phyloP scores from a whole-genome alignment of 2,888 invertebrate species.

The Leptinotarsa haldemani region DNA sequence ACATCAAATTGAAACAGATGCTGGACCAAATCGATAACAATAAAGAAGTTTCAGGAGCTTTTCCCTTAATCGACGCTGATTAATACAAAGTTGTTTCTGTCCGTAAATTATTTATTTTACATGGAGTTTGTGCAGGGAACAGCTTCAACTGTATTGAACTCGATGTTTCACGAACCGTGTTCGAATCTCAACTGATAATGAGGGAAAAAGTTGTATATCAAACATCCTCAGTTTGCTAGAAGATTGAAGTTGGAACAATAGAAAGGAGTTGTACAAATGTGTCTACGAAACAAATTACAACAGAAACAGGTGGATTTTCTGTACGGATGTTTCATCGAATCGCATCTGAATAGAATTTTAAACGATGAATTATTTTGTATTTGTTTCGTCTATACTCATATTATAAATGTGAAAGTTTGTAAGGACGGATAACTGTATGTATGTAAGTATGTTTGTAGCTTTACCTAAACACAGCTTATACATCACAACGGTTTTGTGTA shows the following conservation, averaged over 20 bases:
- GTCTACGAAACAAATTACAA: neutral
- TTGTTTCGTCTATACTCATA: too few species aligned
- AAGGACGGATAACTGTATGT: too few species aligned
- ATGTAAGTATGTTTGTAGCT: too few species aligned
- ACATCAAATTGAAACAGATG: constrained; percentile 45
- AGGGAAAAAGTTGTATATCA: neutral
- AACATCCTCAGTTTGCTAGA: neutral
- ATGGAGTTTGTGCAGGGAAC: neutral
- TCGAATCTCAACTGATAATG: neutral
- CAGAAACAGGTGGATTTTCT: too few species aligned
- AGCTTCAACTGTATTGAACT: neutral
- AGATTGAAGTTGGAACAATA: neutral
- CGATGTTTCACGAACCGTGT: neutral
- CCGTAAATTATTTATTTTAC: constrained; percentile 20
- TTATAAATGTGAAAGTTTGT: too few species aligned
- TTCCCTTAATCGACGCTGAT: constrained; percentile 46
- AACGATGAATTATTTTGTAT: too few species aligned
- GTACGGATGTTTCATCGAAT: neutral
- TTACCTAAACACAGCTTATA: too few species aligned
- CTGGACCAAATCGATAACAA: constrained; percentile 47
- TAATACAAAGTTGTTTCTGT: constrained; percentile 38
- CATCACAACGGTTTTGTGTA: too few species aligned
- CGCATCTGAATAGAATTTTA: neutral
- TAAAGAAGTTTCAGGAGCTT: constrained; percentile 42
- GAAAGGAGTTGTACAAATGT: neutral